These are phyloP conservation scores for Syngnathus typhle DNA, from an alignment of 2,113 vertebrate species.

Conservation along the genomic window DNA sequence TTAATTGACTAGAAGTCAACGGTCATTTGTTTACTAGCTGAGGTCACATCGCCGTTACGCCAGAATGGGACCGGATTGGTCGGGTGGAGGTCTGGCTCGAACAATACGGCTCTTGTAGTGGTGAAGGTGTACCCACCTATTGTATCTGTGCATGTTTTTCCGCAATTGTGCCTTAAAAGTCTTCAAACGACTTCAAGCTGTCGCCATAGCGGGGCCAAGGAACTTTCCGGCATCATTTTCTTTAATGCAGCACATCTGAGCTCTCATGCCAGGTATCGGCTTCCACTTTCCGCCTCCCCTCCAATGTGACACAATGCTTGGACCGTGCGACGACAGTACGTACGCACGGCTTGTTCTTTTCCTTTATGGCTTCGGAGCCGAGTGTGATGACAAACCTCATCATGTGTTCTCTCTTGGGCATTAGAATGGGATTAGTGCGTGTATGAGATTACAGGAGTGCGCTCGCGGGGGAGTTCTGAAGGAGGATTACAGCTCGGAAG, in stretches of 20 bases:
- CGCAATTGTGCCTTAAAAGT: not conserved
- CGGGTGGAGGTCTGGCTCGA: not conserved
- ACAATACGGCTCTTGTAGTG: constrained; percentile 1
- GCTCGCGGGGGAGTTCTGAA: no score
- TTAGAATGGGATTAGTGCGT: not conserved
- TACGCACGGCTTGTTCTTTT: constrained; percentile 53
- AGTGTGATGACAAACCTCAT: constrained; percentile 51
- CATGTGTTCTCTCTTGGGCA: constrained; percentile 25
- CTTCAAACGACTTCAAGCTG: constrained; percentile 2
- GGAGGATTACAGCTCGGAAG: no score
- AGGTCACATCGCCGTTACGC: not conserved
- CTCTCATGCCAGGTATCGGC: constrained; percentile 53
- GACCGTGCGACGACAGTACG: constrained; percentile 15
- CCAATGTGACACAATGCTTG: constrained; percentile 69
- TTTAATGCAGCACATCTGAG: constrained; percentile 51
- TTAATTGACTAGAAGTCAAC: not conserved
- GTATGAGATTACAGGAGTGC: not conserved
- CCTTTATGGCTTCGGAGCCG: constrained; percentile 48
- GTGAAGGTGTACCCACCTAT: not conserved
- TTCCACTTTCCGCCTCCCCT: constrained; percentile 58
- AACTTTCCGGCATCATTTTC: constrained; percentile 48
- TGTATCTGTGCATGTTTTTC: not conserved
- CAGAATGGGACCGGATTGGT: not conserved
- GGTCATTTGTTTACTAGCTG: not conserved
- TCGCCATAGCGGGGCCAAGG: constrained; percentile 8